Percentiles rank a stretch among this genome's conserved stretches.
Evolutionary conservation across 1,140 invertebrate genomes (phyloP).

Genomic region (Calephelis virginiensis): DNA sequence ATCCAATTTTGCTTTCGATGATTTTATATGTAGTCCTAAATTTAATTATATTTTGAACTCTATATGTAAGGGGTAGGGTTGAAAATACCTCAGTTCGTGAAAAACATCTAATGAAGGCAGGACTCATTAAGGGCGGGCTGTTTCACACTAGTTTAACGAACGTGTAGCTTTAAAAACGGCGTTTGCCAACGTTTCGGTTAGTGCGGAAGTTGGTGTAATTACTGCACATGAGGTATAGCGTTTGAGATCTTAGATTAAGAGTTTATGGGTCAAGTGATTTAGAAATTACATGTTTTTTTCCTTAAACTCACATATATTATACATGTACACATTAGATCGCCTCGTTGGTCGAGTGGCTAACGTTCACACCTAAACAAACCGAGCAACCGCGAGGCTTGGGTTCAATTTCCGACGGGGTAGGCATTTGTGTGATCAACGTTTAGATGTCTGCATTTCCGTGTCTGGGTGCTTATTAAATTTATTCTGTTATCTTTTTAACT

Average conservation of each 20-base stretch:
- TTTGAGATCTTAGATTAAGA: constrained; percentile 3
- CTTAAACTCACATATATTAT: neutral
- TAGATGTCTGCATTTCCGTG: too few relatives aligned
- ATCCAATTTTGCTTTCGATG: neutral
- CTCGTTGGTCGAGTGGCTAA: too few relatives aligned
- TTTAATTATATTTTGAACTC: neutral
- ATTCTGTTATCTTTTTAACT: too few relatives aligned
- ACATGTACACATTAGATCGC: neutral
- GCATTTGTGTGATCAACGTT: too few relatives aligned
- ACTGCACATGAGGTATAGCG: constrained; percentile 4
- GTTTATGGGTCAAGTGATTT: neutral
- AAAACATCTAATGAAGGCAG: constrained; percentile 1
- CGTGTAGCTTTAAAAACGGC: constrained; percentile 6
- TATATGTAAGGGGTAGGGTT: neutral
- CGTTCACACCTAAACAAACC: too few relatives aligned
- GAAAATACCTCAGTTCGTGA: neutral
- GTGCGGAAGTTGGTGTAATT: constrained; percentile 2
- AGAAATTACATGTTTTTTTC: neutral
- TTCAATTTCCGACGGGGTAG: too few relatives aligned
- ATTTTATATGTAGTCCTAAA: neutral
- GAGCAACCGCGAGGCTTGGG: too few relatives aligned
- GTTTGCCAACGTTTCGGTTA: constrained; percentile 1
- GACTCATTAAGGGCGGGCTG: constrained; percentile 12
- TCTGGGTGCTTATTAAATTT: too few relatives aligned
- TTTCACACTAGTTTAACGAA: constrained; percentile 15